Base-by-base conservation (phyloP, 2,113 vertebrate species). In the Campylomormyrus numenius region DNA sequence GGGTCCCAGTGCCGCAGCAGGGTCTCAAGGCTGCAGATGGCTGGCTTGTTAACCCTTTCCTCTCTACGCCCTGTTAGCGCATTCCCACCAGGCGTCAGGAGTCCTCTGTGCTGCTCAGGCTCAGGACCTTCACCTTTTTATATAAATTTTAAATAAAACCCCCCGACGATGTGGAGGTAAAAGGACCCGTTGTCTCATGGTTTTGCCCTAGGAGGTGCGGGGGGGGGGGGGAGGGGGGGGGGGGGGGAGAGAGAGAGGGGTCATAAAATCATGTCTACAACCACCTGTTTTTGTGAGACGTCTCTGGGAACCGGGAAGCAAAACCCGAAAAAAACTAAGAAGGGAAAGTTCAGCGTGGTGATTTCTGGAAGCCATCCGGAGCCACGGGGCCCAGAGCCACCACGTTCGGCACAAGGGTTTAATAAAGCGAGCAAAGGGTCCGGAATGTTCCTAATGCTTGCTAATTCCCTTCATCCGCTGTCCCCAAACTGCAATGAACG, bases 21-120 rank as follows among this genome's bases (percentile, higher is more conserved):
- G 31, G 24, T 83, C 21, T 83, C 77, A 48, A 83, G 66, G 62
- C 48, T 83, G 87, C 49, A 88, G 66, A 88, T 83, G 49, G 31
- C 70, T 24, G 11, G 21, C 35, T 17, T 89, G 56, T 88, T 77
- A 58, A 48, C n/a, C 21, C 86, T 90, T 24, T 5, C 24, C 35
- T 24, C 6, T 27, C 24, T 35, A 5, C 13, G 2, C 31, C 27
- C 9, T 3, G 17, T 39, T 52, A 58, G 39, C 27, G 1, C 6
- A 31, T 31, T 49, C 50, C 19, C 10, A 8, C 13, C 24, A 48
- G 46, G 27, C 35, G 1, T 4, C 21, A 10, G 11, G 19, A 19
- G 17, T 49, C 48, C 35, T 66, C 15, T 39, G 83, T 56, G 90
- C 92, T 84, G 46, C 89, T 89, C 56, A 94, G 90, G 85, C 0